Base-by-base conservation (phyloP, 2,113 vertebrate species). In the Neoarius graeffei region DNA sequence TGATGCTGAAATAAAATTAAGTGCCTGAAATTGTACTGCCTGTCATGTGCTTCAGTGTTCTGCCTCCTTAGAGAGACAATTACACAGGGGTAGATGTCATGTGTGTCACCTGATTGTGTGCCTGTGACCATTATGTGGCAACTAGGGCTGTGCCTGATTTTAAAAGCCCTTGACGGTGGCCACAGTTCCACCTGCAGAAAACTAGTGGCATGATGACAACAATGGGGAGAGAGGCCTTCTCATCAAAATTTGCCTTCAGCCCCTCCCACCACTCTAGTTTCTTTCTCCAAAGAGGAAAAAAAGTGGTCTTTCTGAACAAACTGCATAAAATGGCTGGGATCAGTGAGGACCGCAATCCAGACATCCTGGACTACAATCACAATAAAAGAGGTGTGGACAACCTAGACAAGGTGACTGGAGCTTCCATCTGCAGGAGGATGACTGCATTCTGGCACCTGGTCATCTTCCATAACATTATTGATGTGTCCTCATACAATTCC, bases 331-430 rank as follows among this genome's bases (percentile, higher is more conserved):
- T 54, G n/a, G 67, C 15, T 30, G 25, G 57, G 15, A 57, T 77
- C 59, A 86, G 59, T 64, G 35, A 89, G 3, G 52, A 83, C 25
- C 71, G 17, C 59, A 90, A 89, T 50, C 88, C 82, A 20, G 11
- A 30, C 8, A 83, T 90, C 20, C 66, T 86, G 23, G 83, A 91
- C 66, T 90, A 89, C 71, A 91, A 89, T 81, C 20, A n/a, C 48
- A 91, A 59, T 54, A 91, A 90, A 90, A 80, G 64, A 25, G 64
- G 84, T 5, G 56, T 85, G n/a, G 81, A 91, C 82, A 91, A 79
- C 30, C 59, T 88, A 25, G 84, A 88, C 57, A 84, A 87, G 81
- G 89, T 84, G 25, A 71, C 71, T 57, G 66, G 11, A 57, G 60
- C 50, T 23, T 89, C 80, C 71, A 86, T 67, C 62, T 88, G 83